phyloP scores from a whole-genome alignment of 2,113 vertebrate genomes.

The Alouatta palliata region DNA sequence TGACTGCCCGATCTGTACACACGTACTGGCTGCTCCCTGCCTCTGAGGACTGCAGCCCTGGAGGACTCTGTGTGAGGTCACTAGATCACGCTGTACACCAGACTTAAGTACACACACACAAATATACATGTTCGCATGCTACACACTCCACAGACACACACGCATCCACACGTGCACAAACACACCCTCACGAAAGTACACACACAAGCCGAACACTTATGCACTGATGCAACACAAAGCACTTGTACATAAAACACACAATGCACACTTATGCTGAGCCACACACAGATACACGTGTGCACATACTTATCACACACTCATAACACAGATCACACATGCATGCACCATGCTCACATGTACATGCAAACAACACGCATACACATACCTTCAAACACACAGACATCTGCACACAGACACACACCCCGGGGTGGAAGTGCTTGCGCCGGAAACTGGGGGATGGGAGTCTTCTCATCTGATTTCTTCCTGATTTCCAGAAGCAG shows the following conservation, averaged over 20 bases:
- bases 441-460: rapidly evolving
- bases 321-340: neutral
- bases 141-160: neutral
- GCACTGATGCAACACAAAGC: neutral
- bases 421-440: rapidly evolving
- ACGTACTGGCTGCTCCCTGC: rapidly evolving
- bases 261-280: too few species aligned
- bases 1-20: neutral
- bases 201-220: neutral
- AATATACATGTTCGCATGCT: neutral
- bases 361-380: neutral
- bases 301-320: neutral
- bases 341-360: neutral
- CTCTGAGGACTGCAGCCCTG: neutral
- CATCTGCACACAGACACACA: too few species aligned
- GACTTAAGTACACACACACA: neutral
- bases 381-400: neutral
- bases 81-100: neutral
- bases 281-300: neutral
- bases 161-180: neutral
- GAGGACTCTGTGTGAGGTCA: neutral
- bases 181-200: neutral
- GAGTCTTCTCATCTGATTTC: rapidly evolving
- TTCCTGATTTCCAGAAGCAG: neutral
- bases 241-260: neutral